A percentile compares a stretch with the other conserved stretches of the same genome.
These are phyloP conservation scores for Mechanitis messenoides DNA, from an alignment of 2,888 invertebrate genomes.

Conservation along the genomic window DNA sequence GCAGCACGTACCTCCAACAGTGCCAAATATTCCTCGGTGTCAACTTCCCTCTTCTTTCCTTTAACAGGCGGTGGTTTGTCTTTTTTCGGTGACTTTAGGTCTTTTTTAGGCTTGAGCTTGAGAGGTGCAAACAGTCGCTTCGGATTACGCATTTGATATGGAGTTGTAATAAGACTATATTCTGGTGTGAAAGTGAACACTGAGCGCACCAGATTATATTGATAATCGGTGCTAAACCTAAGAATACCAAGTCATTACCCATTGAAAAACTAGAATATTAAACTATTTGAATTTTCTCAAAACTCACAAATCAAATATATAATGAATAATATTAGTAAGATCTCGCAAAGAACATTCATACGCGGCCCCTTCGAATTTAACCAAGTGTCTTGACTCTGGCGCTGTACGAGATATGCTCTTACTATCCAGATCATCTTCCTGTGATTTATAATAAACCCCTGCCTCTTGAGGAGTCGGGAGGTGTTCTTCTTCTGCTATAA, in stretches of 20 bases:
- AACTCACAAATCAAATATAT: conserved; percentile 66
- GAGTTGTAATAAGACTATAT: conserved; percentile 49
- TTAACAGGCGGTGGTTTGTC: conserved; percentile 38
- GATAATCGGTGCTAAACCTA: conserved; percentile 67
- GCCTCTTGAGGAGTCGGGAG: conserved; percentile 50
- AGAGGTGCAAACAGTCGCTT: conserved; percentile 46
- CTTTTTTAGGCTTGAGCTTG: conserved; percentile 47
- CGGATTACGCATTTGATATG: conserved; percentile 53
- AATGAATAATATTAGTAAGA: conserved; percentile 60
- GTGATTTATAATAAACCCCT: conserved; percentile 47
- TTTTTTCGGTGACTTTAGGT: conserved; percentile 43
- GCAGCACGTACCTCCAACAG: conserved; percentile 46
- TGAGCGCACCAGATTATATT: conserved; percentile 58
- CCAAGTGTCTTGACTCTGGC: conserved; percentile 33
- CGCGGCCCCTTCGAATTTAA: conserved; percentile 42
- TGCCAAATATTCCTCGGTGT: conserved; percentile 50
- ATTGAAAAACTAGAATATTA: too few species aligned
- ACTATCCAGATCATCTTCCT: conserved; percentile 29
- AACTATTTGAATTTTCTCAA: too few species aligned
- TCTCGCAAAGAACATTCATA: conserved; percentile 56
- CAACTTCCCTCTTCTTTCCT: conserved; percentile 48
- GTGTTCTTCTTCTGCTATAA: conserved; percentile 39
- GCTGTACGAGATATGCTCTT: not conserved
- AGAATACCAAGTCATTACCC: not conserved
- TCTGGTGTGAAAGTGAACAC: conserved; percentile 60